phyloP scores from a whole-genome alignment of 2,113 vertebrate species.

The Arothron firmamentum region DNA sequence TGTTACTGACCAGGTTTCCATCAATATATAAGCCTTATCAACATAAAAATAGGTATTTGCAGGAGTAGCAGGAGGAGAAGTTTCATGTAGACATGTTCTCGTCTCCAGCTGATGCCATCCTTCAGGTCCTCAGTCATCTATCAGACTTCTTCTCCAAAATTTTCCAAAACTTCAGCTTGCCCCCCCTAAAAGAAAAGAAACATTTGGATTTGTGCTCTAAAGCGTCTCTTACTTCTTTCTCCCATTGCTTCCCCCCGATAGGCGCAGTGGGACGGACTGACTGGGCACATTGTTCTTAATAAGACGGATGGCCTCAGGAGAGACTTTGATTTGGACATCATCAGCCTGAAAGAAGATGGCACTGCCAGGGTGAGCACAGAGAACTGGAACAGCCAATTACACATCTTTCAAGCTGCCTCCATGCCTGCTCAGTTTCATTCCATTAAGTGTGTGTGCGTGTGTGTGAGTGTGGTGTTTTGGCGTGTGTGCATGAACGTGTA shows the following conservation, averaged over 20 bases:
- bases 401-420: slow-evolving; percentile 25
- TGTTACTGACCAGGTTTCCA: too few species aligned
- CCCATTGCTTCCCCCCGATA: slow-evolving; percentile 46
- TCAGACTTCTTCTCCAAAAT: slow-evolving; percentile 11
- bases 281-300: slow-evolving; percentile 93
- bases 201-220: neutral
- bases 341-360: slow-evolving; percentile 96
- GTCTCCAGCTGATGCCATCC: too few species aligned
- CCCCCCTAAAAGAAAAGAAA: too few species aligned
- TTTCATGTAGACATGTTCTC: too few species aligned
- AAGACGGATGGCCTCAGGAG: slow-evolving; percentile 91
- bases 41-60: neutral
- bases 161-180: slow-evolving; percentile 6
- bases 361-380: slow-evolving; percentile 84
- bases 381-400: slow-evolving; percentile 42
- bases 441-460: slow-evolving; percentile 22
- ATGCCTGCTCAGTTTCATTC: slow-evolving; percentile 27
- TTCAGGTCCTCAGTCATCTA: neutral
- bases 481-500: slow-evolving; percentile 6
- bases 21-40: too few species aligned
- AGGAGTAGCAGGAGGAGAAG: too few species aligned
- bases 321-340: slow-evolving; percentile 96
- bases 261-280: slow-evolving; percentile 95
- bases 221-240: slow-evolving; percentile 3
- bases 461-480: slow-evolving; percentile 1